Percentiles rank a stretch among this genome's conserved stretches.
Conservation (phyloP, 23 tunicate species). For the Aplidium turbinatum region DNA sequence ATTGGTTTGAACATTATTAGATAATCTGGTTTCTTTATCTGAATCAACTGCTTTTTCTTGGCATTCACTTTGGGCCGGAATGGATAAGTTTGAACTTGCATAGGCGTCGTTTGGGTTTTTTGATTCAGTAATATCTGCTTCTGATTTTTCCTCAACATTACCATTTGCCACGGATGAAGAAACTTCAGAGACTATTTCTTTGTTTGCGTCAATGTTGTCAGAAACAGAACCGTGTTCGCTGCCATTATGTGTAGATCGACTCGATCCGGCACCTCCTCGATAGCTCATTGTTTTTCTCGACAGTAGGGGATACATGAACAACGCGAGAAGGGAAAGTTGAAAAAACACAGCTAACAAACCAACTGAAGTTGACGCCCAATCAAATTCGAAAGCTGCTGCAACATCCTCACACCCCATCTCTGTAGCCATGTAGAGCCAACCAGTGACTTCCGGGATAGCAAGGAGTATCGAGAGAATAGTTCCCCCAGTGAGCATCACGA, state of each 20-base stretch:
- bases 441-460: constrained; percentile 67
- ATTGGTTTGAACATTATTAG: too few relatives aligned
- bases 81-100: too few relatives aligned
- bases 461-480: constrained; percentile 61
- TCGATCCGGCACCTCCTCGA: constrained; percentile 20
- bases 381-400: constrained; percentile 37
- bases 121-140: too few relatives aligned
- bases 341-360: constrained; percentile 45
- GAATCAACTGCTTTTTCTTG: too few relatives aligned
- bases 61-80: too few relatives aligned
- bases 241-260: too few relatives aligned
- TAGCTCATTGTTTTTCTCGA: constrained; percentile 78
- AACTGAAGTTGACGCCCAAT: constrained; percentile 43
- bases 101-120: too few relatives aligned
- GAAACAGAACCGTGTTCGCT: constrained; percentile 4
- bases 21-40: too few relatives aligned
- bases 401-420: constrained; percentile 69
- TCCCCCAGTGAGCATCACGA: constrained; percentile 68
- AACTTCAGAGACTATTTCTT: constrained; percentile 1
- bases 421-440: constrained; percentile 69
- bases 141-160: too few relatives aligned
- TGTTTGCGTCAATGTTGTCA: constrained; percentile 6
- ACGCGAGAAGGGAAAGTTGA: constrained; percentile 63
- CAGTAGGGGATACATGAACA: constrained; percentile 80
- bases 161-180: not conserved